These are phyloP conservation scores for Aptenodytes forsteri DNA, from an alignment of 2,113 vertebrate species.

Conservation along the genomic window DNA sequence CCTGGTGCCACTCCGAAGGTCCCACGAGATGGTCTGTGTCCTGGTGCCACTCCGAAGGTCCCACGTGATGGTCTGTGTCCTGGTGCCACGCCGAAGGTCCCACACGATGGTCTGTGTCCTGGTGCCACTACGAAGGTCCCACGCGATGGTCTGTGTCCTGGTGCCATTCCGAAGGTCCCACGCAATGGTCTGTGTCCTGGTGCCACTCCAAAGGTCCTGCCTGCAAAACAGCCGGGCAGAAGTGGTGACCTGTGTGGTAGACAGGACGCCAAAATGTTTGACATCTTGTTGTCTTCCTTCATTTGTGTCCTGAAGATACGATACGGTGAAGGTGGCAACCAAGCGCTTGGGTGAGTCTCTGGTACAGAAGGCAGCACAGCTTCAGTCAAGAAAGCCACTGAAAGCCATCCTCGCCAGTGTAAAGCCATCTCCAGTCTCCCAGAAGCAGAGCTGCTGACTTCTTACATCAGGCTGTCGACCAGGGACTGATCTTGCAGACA, in stretches of 20 bases:
- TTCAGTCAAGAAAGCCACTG: neutral
- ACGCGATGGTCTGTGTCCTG: neutral
- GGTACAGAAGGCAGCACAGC: neutral
- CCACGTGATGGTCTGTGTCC: no score
- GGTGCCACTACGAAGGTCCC: no score
- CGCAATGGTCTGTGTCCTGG: neutral
- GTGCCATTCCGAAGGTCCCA: neutral
- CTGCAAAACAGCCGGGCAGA: neutral
- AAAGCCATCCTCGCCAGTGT: neutral
- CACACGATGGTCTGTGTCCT: no score
- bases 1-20: neutral
- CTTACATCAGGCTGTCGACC: neutral
- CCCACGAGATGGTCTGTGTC: no score
- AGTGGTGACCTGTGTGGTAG: neutral
- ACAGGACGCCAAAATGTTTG: neutral
- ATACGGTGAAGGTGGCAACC: neutral
- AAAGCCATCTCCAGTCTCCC: neutral
- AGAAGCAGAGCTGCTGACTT: neutral
- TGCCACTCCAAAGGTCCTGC: neutral
- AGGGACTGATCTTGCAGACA: neutral
- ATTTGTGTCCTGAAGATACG: neutral
- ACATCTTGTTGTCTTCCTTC: neutral
- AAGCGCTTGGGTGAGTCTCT: rapidly evolving
- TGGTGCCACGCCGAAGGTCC: no score
- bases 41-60: no score